These are phyloP conservation scores for Paradoxurus hermaphroditus DNA, from an alignment of 2,113 vertebrate genomes.

Conservation along the genomic window DNA sequence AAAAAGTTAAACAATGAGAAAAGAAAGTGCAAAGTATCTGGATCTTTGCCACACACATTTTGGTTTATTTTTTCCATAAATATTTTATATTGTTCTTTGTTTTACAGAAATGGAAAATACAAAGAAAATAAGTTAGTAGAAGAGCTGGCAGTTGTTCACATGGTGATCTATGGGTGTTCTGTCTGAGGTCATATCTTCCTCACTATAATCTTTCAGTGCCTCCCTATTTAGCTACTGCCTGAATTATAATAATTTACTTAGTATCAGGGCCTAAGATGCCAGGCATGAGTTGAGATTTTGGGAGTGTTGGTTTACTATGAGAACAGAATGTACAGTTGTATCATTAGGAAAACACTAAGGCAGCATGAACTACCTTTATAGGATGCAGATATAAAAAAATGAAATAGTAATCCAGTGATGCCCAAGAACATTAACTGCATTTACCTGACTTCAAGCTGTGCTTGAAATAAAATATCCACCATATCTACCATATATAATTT, in stretches of 20 bases:
- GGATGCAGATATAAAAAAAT: background rate
- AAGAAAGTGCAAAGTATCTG: constrained; percentile 55
- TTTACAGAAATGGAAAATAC: constrained; percentile 69
- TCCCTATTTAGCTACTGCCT: background rate
- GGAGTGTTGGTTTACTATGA: background rate
- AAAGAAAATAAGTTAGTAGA: background rate
- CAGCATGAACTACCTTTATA: too few relatives aligned
- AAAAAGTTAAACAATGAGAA: constrained; percentile 56
- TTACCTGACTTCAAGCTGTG: background rate
- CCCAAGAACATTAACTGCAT: too few relatives aligned
- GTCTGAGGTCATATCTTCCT: background rate
- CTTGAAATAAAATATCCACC: background rate
- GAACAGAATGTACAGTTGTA: background rate
- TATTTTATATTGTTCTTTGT: constrained; percentile 46
- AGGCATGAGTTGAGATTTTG: background rate
- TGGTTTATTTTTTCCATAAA: constrained; percentile 50
- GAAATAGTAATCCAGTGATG: background rate
- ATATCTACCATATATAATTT: background rate
- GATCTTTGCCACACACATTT: background rate
- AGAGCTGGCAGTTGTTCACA: too few relatives aligned
- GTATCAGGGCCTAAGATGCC: background rate
- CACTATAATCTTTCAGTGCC: background rate
- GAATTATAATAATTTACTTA: background rate
- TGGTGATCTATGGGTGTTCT: background rate
- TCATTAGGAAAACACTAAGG: background rate